These are phyloP conservation scores for Hemiprocne comata DNA, from an alignment of 2,113 vertebrate species.

Conservation along the genomic window DNA sequence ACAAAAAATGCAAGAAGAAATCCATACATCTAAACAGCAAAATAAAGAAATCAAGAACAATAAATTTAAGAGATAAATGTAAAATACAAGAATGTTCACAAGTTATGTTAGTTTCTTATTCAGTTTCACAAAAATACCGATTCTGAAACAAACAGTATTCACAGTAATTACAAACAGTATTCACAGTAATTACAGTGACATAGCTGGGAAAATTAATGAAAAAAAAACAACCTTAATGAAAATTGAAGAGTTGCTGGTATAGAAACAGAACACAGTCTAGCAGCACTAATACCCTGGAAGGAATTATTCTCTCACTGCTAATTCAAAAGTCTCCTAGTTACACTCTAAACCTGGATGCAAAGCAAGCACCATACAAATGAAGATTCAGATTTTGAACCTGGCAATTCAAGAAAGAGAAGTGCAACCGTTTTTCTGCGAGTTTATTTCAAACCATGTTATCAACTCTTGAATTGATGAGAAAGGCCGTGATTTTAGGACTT, in stretches of 20 bases:
- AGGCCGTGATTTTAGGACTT: background rate
- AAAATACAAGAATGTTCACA: too few species aligned
- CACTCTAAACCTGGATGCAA: background rate
- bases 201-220: background rate
- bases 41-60: background rate
- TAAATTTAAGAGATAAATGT: background rate
- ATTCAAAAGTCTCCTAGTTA: slow-evolving; percentile 18
- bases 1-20: background rate
- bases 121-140: background rate
- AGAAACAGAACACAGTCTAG: slow-evolving; percentile 2
- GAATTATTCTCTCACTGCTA: slow-evolving; percentile 8
- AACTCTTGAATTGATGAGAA: background rate
- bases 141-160: background rate
- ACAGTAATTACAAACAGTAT: slow-evolving; percentile 1
- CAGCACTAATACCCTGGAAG: background rate
- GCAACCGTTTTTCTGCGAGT: background rate
- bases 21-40: background rate
- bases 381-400: background rate
- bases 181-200: background rate
- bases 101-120: background rate
- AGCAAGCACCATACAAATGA: background rate
- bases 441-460: background rate
- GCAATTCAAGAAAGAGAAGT: background rate
- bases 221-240: background rate
- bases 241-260: background rate